Percentiles rank a stretch among this genome's conserved stretches.
Conservation (phyloP, 2,888 invertebrate species). For the Eupithecia centaureata region DNA sequence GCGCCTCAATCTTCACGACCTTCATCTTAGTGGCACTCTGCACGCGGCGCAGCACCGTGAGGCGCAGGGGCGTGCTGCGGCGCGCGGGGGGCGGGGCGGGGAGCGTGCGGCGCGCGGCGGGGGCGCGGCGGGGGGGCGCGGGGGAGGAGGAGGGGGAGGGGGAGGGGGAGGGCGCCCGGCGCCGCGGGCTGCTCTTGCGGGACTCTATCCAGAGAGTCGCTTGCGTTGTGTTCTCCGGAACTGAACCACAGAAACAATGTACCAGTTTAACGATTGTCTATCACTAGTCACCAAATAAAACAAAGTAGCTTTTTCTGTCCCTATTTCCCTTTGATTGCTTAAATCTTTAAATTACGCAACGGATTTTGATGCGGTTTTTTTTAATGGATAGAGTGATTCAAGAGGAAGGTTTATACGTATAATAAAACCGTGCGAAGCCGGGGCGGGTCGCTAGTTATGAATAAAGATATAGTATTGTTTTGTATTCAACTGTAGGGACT, state of each 20-base stretch:
- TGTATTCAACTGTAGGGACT: no score
- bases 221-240: constrained; percentile 54
- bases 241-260: not conserved
- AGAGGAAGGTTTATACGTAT: no score
- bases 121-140: not conserved
- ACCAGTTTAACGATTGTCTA: no score
- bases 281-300: no score
- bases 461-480: no score
- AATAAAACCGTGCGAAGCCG: no score
- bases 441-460: no score
- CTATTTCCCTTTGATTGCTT: no score
- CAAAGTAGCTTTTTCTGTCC: no score
- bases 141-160: not conserved
- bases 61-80: constrained; percentile 56
- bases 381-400: no score
- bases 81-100: constrained; percentile 17
- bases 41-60: constrained; percentile 54
- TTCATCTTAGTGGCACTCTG: constrained; percentile 48
- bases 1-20: constrained; percentile 65
- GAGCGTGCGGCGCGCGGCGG: not conserved
- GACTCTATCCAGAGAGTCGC: constrained; percentile 73
- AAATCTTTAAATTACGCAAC: no score
- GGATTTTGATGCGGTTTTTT: no score
- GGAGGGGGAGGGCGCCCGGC: not conserved
- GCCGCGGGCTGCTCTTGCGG: constrained; percentile 48